These are phyloP conservation scores for Caenorhabditis sp. DNA, from an alignment of 2,888 invertebrate species.

Conservation along the genomic window DNA sequence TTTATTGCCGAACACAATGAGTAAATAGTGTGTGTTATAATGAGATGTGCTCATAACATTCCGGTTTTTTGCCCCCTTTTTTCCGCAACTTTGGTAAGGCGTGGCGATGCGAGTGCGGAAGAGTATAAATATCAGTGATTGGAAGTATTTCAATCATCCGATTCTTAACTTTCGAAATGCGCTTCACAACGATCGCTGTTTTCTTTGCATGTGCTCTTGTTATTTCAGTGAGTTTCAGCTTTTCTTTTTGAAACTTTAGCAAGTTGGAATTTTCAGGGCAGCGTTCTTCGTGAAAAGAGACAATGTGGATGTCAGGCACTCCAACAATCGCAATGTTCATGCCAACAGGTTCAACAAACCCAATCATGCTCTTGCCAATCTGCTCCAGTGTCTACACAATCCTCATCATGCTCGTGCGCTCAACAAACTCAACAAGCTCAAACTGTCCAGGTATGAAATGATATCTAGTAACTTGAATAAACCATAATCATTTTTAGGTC, in stretches of 20 bases:
- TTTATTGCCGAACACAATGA: background rate
- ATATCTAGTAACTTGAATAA: background rate
- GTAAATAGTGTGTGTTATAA: background rate
- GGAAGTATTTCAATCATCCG: background rate
- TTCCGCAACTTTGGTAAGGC: constrained; percentile 1
- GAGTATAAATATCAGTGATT: background rate
- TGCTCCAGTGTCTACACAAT: constrained; percentile 40
- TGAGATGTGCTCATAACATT: background rate
- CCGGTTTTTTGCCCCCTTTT: background rate
- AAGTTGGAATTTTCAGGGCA: constrained; percentile 29
- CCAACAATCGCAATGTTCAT: constrained; percentile 45
- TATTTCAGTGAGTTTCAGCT: constrained; percentile 18
- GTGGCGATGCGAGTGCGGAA: background rate
- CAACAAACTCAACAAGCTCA: constrained; percentile 44
- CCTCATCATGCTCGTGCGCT: constrained; percentile 45
- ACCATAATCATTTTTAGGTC: constrained; percentile 18
- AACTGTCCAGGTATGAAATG: constrained; percentile 31
- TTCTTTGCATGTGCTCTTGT: constrained; percentile 32
- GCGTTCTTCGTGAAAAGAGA: constrained; percentile 54
- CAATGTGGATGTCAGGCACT: constrained; percentile 53
- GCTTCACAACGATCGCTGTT: constrained; percentile 34
- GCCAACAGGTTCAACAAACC: constrained; percentile 41
- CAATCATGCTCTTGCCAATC: constrained; percentile 52
- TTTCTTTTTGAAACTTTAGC: background rate
- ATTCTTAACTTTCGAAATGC: constrained; percentile 19